Evolutionary conservation across 1,140 invertebrate species (phyloP), one percentile per base, ranked within the genome.

Genomic region (Trinorchestia longiramus): DNA sequence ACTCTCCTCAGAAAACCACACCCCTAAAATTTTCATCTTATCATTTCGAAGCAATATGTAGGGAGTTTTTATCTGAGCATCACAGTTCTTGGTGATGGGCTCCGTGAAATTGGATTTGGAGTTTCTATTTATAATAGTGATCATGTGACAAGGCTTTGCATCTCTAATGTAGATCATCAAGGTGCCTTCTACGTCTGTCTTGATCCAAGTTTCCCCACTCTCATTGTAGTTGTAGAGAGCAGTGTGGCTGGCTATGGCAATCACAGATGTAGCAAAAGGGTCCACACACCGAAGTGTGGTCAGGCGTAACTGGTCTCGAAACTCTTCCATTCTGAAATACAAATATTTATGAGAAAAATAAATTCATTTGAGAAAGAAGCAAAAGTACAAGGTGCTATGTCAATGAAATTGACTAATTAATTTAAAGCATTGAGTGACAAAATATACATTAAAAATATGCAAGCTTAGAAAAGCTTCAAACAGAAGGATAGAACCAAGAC

Each of bases 181-280:
- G 6, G 96, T 97, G 40, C 96, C 96, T 91, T 97, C 96, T n/a
- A 97, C 96, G 8, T 97, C 96, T 43, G 96, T 97, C 96, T 97
- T 97, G 41, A 94, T 94, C 96, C 96, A 97, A 15, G 96, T 96
- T 44, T 96, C 96, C 28, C 95, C 96, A n/a, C 91, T 94, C 62
- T 96, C 96, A 43, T 96, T 96, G 95, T 97, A 97, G 57, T 96
- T 96, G 94, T 97, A 97, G 62, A 97, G 62, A 44, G 96, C 96
- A 6, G 96, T 97, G 53, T 96, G 96, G 41, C 95, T 92, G 87
- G 96, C 96, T 95, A 94, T 95, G 77, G 96, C 96, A 95, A 96
- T 87, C 53, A 97, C 96, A 43, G 96, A 95, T 42, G 43, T n/a
- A 57, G 96, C 96, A 45, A 96, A 96, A 47, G 96, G 96, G 96